Conservation (phyloP, 1,140 invertebrate species). For the Papilio aristodemus region DNA sequence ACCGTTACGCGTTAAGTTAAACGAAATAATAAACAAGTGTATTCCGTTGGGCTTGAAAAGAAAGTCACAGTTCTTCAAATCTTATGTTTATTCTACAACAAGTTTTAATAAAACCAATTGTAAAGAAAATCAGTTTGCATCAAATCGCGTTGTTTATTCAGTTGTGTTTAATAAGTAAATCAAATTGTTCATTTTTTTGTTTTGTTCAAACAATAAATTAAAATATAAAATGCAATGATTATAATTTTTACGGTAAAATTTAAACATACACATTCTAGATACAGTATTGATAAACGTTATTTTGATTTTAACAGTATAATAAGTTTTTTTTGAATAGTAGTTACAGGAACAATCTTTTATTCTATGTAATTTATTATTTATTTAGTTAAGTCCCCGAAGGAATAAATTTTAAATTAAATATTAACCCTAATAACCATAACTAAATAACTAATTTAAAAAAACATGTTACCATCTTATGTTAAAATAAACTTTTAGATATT, state of each 20-base stretch:
- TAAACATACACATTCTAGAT: not conserved
- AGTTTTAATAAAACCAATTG: constrained; percentile 27
- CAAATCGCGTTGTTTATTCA: constrained; percentile 67
- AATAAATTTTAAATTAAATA: no score
- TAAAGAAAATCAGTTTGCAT: constrained; percentile 41
- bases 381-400: no score
- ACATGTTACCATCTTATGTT: not conserved
- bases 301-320: not conserved
- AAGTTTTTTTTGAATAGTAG: not conserved
- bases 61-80: constrained; percentile 1
- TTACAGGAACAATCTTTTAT: no score
- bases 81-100: constrained; percentile 23
- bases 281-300: not conserved
- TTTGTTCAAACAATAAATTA: not conserved
- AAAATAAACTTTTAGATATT: not conserved
- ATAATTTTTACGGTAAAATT: not conserved
- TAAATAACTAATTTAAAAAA: not conserved
- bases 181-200: constrained; percentile 33
- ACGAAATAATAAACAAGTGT: constrained; percentile 59
- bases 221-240: not conserved
- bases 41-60: constrained; percentile 44
- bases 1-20: constrained; percentile 56
- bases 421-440: no score
- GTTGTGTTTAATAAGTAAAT: constrained; percentile 60
- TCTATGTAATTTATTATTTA: no score